Base-by-base conservation (phyloP, 2,888 invertebrate genomes). In the Dinocampus coccinellae region DNA sequence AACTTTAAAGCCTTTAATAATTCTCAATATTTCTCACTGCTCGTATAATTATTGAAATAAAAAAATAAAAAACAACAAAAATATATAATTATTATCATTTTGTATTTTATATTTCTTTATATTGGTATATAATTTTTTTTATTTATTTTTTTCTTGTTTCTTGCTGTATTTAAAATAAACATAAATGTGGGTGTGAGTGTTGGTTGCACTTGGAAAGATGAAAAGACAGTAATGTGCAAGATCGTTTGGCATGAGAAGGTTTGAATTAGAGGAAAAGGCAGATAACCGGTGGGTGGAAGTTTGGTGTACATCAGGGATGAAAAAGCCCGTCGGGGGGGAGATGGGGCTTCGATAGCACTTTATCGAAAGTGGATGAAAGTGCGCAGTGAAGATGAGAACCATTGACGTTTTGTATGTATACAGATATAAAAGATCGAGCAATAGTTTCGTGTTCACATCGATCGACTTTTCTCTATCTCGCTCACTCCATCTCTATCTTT, bases 361-460 rank as follows among this genome's bases (percentile, higher is more conserved):
- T 47, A 47, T 47, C 47, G 47, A 47, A 47, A 47, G 47, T 47
- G 47, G 47, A 47, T 47, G 47, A 47, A 47, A 47, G 47, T 47
- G 47, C 47, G 6, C 47, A 47, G 47, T 47, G 47, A 20, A 47
- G 47, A 47, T 47, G 69, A 58, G 64, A 33, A 42, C 55, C 57
- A 57, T 47, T 20, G 26, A 34, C 22, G 53, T 24, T 29, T 53
- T 24, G 65, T 71, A 53, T 66, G 13, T 13, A 55, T 55, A 29
- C 29, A n/a, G 10, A 42, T 6, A 55, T 55, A 26, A 55, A 26
- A 69, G 69, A 74, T 72, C 65, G 62, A 74, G 72, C 66, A 55
- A 11, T 55, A 26, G 70, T 55, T 55, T 24, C 13, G 9, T 11
- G 24, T 55, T 55, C 26, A 55, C 36, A 72, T 74, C 69, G 69